A percentile compares a stretch with the other conserved stretches of the same genome.
phyloP scores from a whole-genome alignment of 2,797 vertebrate species.

The Lithobates pipiens region DNA sequence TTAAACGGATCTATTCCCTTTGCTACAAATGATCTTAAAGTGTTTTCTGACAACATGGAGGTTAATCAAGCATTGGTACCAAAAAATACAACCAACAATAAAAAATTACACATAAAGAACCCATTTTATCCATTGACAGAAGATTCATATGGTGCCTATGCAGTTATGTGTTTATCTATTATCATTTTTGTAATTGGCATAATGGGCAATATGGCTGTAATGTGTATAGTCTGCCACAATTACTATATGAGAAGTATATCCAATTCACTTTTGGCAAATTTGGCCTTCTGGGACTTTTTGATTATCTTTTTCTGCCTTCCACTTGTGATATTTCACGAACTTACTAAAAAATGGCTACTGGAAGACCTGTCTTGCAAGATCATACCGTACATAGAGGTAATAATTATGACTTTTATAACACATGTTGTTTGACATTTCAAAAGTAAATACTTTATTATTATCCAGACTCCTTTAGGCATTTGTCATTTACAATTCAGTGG shows the following conservation, averaged over 20 bases:
- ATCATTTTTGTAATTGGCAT: constrained; percentile 89
- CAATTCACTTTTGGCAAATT: constrained; percentile 93
- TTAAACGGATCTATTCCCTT: constrained; percentile 49
- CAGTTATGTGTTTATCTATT: constrained; percentile 82
- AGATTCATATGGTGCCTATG: constrained; percentile 88
- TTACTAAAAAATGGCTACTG: constrained; percentile 94
- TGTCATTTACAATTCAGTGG: neutral
- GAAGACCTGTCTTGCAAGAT: constrained; percentile 97
- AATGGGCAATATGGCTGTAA: constrained; percentile 91
- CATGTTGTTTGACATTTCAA: neutral
- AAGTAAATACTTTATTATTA: neutral
- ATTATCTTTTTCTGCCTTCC: constrained; percentile 95
- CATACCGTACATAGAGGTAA: constrained; percentile 97
- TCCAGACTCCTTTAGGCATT: no score
- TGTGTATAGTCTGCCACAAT: constrained; percentile 98
- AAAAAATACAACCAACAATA: constrained; percentile 64
- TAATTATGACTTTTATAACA: constrained; percentile 4
- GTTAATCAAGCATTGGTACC: constrained; percentile 70
- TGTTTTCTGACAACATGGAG: constrained; percentile 70
- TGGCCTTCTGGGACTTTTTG: constrained; percentile 96
- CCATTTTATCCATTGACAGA: constrained; percentile 91
- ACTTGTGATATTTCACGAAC: constrained; percentile 90
- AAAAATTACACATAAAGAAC: constrained; percentile 79
- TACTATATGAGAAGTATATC: constrained; percentile 98
- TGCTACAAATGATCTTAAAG: constrained; percentile 67